Percentiles rank a stretch among this genome's conserved stretches.
Evolutionary conservation across 2,888 invertebrate genomes (phyloP).

Genomic region (Dryobota labecula): DNA sequence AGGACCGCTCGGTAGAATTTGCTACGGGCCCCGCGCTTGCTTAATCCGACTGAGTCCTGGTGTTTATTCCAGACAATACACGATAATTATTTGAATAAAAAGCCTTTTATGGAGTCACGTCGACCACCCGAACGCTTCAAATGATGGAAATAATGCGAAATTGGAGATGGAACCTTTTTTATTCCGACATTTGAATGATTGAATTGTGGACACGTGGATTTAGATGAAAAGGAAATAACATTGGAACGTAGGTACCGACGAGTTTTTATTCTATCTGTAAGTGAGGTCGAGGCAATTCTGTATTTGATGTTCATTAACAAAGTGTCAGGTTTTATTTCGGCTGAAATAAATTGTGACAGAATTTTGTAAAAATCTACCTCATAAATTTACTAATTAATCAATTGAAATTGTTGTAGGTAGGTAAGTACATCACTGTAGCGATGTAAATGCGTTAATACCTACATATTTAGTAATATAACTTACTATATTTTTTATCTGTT

Average conservation of each 20-base stretch:
- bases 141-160: conserved; percentile 28
- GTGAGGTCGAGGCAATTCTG: not conserved
- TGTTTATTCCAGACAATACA: conserved; percentile 44
- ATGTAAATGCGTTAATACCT: too few relatives aligned
- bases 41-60: too few relatives aligned
- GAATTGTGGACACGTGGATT: conserved; percentile 13
- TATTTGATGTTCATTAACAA: conserved; percentile 4
- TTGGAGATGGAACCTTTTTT: conserved; percentile 24
- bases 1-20: too few relatives aligned
- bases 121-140: not conserved
- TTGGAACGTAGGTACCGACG: not conserved
- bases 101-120: conserved; percentile 22
- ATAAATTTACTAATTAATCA: not conserved
- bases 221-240: conserved; percentile 19
- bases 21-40: too few relatives aligned
- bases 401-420: too few relatives aligned
- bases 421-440: not conserved
- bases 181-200: conserved; percentile 13
- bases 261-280: conserved; percentile 10
- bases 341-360: not conserved
- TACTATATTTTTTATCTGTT: too few relatives aligned
- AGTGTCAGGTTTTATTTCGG: not conserved
- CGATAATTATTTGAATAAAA: conserved; percentile 35
- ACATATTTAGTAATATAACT: too few relatives aligned
- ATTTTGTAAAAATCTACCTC: not conserved